Evolutionary conservation across 2,888 invertebrate species (phyloP), one percentile per base, ranked within the genome.

Genomic region (Drosophila subsilvestris): DNA sequence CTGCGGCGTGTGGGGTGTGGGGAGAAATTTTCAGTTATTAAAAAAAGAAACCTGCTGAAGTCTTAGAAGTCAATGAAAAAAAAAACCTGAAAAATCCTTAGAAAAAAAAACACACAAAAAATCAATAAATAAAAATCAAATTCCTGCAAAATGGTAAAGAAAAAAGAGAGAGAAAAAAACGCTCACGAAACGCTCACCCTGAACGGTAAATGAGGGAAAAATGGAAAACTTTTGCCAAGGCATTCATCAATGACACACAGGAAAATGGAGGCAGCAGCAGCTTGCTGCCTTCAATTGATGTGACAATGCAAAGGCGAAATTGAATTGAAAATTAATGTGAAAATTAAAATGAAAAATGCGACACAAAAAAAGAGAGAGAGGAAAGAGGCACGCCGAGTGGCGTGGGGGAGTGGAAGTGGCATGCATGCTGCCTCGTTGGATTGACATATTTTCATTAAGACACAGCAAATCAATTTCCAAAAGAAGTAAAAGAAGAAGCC

Each of bases 241-340:
- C 71, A 71, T 71, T 71, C 72, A 71, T 71, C 71, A 71, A 58
- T 71, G 72, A 58, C 71, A 72, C 25, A 17, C 18, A 18, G 51
- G 22, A 22, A 44, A 18, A 22, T 18, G 17, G 17, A 10, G 22
- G 48, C 14, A 10, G 27, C 32, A 14, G 37, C 37, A 62, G 63
- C 63, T 63, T 50, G 50, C 18, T 29, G 67, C 63, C 63, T 59
- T 56, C 74, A 71, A 75, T 75, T 63, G 75, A 75, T 71, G n/a
- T 12, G 75, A 75, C 75, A 75, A 75, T 75, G 57, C 75, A 71
- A 66, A 60, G 37, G 54, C 62, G 63, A 75, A 75, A 75, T 75
- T 71, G 75, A 75, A 75, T 75, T 66, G 75, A 67, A 75, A 74
- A 74, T 74, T 74, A 74, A 75, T 75, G 75, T 71, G 60, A 58